Conservation (phyloP, 1,140 invertebrate genomes). For the Babylonia areolata region DNA sequence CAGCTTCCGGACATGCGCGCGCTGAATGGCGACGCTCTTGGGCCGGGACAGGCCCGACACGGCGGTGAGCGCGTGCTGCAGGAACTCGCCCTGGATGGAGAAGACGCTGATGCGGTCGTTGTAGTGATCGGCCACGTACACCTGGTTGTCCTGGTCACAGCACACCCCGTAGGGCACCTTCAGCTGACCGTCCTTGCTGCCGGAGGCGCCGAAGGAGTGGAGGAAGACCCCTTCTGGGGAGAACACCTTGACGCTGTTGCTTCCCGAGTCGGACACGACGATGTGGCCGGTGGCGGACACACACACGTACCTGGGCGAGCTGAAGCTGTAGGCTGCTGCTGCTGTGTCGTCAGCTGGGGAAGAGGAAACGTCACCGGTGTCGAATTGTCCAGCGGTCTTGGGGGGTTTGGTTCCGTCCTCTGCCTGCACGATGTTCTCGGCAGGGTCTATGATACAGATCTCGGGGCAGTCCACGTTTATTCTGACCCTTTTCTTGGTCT, state of each 20-base stretch:
- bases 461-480: neutral
- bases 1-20: constrained; percentile 40
- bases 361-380: neutral
- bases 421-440: neutral
- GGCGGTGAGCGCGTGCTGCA: constrained; percentile 55
- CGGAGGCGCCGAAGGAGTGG: constrained; percentile 83
- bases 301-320: constrained; percentile 54
- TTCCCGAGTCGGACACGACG: constrained; percentile 65
- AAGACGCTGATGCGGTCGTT: constrained; percentile 83
- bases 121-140: constrained; percentile 91
- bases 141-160: constrained; percentile 86
- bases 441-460: neutral
- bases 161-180: constrained; percentile 94
- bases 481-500: neutral
- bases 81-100: constrained; percentile 47
- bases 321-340: constrained; percentile 28
- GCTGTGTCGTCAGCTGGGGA: neutral
- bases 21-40: constrained; percentile 42
- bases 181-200: constrained; percentile 84
- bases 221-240: constrained; percentile 60
- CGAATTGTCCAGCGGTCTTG: neutral
- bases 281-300: constrained; percentile 50
- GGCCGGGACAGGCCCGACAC: constrained; percentile 50
- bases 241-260: constrained; percentile 66
- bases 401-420: neutral